These are phyloP conservation scores for Scaeva pyrastri DNA, from an alignment of 2,888 invertebrate genomes.

Conservation along the genomic window DNA sequence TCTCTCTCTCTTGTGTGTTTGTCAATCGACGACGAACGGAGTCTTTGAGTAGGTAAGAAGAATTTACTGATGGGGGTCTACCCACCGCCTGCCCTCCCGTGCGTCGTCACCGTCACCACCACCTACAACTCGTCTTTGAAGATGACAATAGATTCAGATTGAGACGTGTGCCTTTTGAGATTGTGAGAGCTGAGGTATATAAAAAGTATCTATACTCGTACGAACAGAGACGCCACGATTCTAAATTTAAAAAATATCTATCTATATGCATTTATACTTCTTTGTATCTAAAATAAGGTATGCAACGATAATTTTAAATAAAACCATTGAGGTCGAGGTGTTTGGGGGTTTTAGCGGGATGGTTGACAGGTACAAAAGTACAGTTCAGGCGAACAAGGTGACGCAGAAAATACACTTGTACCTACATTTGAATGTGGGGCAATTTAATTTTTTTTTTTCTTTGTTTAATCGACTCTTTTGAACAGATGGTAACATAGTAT, in stretches of 20 bases:
- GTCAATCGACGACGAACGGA: neutral
- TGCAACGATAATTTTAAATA: slow-evolving; percentile 44
- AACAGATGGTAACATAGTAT: slow-evolving; percentile 54
- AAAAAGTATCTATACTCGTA: too few species aligned
- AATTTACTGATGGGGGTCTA: neutral
- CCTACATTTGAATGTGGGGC: slow-evolving; percentile 48
- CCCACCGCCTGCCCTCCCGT: too few species aligned
- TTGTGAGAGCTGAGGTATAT: slow-evolving; percentile 30
- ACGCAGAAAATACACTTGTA: neutral
- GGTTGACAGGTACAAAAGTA: neutral
- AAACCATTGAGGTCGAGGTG: neutral
- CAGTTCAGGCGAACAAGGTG: slow-evolving; percentile 23
- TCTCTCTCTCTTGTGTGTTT: neutral
- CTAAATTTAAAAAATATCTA: slow-evolving; percentile 20
- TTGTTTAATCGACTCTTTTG: slow-evolving; percentile 33
- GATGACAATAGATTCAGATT: slow-evolving; percentile 52
- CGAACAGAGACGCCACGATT: slow-evolving; percentile 43
- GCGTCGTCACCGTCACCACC: too few species aligned
- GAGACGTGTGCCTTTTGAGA: slow-evolving; percentile 48
- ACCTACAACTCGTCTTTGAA: neutral
- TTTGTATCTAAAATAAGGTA: neutral
- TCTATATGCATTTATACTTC: too few species aligned
- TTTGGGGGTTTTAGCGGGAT: neutral
- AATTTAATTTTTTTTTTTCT: neutral
- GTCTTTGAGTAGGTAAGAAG: neutral